A percentile compares a stretch with the other conserved stretches of the same genome.
Evolutionary conservation across 2,113 vertebrate genomes (phyloP).

Genomic region (Edolisoma coerulescens): DNA sequence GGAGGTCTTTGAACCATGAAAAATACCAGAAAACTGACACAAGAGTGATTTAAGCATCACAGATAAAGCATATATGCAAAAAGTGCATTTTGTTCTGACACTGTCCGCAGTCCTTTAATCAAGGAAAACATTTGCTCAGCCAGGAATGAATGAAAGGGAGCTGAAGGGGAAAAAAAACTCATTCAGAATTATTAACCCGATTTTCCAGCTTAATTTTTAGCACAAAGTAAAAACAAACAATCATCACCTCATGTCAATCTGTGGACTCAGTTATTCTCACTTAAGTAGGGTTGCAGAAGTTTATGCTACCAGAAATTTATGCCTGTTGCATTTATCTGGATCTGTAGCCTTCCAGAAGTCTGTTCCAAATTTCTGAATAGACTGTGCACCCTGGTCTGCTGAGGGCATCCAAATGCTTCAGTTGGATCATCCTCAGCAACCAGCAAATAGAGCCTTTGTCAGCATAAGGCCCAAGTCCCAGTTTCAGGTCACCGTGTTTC

Average conservation of each 20-base stretch:
- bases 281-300: background rate
- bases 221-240: background rate
- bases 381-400: background rate
- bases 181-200: background rate
- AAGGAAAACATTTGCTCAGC: background rate
- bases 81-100: background rate
- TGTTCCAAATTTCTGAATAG: background rate
- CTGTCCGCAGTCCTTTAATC: background rate
- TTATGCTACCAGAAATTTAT: background rate
- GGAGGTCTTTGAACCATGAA: background rate
- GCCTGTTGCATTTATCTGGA: background rate
- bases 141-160: background rate
- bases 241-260: background rate
- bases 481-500: background rate
- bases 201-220: slow-evolving; percentile 8
- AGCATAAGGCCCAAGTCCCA: background rate
- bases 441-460: background rate
- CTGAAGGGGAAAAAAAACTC: background rate
- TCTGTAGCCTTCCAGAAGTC: background rate
- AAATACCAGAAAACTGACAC: background rate
- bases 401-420: background rate
- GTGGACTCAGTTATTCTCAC: background rate
- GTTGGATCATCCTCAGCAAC: background rate
- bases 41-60: background rate
- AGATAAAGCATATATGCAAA: background rate